These are phyloP conservation scores for Zaprionus gabonicus DNA, from an alignment of 1,140 invertebrate species.

Conservation along the genomic window DNA sequence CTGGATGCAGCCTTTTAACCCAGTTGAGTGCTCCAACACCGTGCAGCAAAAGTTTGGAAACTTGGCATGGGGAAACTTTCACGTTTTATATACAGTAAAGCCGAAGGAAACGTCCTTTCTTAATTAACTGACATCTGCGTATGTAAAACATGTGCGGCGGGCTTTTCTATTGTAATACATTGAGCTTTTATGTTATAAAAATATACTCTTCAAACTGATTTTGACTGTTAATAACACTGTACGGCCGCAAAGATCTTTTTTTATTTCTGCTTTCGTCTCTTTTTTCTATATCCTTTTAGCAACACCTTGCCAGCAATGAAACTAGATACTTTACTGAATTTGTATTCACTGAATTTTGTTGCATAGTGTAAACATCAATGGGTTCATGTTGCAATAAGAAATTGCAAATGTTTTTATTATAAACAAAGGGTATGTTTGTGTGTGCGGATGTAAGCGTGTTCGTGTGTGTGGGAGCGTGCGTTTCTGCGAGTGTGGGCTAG, in stretches of 20 bases:
- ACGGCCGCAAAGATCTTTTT: no score
- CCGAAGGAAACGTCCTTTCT: neutral
- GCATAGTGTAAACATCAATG: constrained; percentile 48
- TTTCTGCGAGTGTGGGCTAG: constrained; percentile 24
- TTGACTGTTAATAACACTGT: no score
- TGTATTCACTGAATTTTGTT: constrained; percentile 22
- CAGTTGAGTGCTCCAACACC: constrained; percentile 43
- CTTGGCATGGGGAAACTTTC: neutral
- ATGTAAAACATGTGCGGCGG: neutral
- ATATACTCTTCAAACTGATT: no score
- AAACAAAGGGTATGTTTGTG: constrained; percentile 52
- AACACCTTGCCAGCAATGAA: neutral
- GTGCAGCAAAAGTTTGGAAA: constrained; percentile 10
- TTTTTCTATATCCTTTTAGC: no score
- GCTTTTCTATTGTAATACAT: neutral
- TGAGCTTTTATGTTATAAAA: no score
- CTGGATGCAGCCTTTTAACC: constrained; percentile 44
- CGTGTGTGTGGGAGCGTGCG: constrained; percentile 14
- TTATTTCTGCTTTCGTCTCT: no score
- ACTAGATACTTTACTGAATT: neutral
- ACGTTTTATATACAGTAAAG: neutral
- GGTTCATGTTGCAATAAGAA: constrained; percentile 53
- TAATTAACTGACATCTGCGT: neutral
- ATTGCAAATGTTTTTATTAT: constrained; percentile 80
- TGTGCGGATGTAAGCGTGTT: neutral